phyloP scores from a whole-genome alignment of 1,140 invertebrate species.

The Halictus rubicundus region DNA sequence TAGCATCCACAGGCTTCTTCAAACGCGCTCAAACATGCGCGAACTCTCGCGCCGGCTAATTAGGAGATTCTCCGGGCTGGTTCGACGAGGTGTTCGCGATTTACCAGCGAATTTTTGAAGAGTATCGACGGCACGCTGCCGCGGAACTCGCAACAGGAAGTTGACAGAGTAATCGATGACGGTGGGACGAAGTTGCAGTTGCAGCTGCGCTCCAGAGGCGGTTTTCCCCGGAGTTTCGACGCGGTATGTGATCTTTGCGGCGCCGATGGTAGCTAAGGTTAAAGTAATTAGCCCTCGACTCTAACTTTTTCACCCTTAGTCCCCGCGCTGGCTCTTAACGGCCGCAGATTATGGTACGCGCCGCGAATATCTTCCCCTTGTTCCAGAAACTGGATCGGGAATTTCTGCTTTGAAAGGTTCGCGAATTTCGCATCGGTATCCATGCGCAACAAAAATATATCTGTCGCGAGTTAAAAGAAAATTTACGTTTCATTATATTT shows the following conservation, averaged over 20 bases:
- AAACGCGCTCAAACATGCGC: too few species aligned
- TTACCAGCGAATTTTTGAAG: neutral
- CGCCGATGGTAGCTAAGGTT: conserved; percentile 12
- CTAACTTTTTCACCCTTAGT: conserved; percentile 21
- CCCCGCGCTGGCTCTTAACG: conserved; percentile 8
- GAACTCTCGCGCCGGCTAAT: too few species aligned
- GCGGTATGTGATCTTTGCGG: conserved; percentile 5
- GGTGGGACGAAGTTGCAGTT: neutral
- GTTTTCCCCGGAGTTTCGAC: conserved; percentile 17
- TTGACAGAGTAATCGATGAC: conserved; percentile 15
- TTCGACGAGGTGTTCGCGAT: neutral
- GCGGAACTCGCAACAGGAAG: neutral
- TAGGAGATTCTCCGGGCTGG: too few species aligned
- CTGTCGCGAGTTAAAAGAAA: neutral
- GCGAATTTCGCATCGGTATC: neutral
- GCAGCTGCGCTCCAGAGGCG: neutral
- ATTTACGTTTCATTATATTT: neutral
- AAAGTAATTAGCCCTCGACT: conserved; percentile 35
- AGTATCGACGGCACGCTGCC: neutral
- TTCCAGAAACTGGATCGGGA: neutral
- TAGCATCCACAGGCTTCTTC: too few species aligned
- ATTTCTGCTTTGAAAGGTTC: neutral
- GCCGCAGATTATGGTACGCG: conserved; percentile 14
- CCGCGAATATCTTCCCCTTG: conserved; percentile 5
- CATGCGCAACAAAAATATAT: neutral